Evolutionary conservation across 2,888 invertebrate genomes (phyloP).

Genomic region (Vannuccia rotundouncinata): DNA sequence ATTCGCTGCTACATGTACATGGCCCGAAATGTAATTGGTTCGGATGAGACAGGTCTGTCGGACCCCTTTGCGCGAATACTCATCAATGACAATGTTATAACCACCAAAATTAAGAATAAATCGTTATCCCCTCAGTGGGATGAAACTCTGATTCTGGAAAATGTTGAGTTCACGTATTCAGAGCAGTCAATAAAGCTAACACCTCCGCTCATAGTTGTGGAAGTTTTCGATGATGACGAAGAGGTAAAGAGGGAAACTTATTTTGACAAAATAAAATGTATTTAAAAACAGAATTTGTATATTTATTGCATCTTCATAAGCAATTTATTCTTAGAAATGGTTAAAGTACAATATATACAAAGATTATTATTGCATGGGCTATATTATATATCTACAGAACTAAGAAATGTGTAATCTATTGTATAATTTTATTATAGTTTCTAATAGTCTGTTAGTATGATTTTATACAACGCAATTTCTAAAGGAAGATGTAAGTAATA

Average conservation of each 20-base stretch:
- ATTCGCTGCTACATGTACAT: constrained; percentile 81
- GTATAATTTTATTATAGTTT: too few species aligned
- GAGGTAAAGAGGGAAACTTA: constrained; percentile 62
- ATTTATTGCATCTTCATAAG: too few species aligned
- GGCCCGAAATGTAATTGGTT: constrained; percentile 78
- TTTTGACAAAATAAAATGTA: too few species aligned
- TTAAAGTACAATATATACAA: too few species aligned
- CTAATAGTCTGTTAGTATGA: too few species aligned
- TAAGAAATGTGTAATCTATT: too few species aligned
- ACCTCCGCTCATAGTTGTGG: constrained; percentile 75
- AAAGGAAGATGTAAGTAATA: too few species aligned
- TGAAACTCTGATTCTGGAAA: constrained; percentile 73
- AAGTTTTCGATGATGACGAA: constrained; percentile 83
- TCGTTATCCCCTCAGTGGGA: constrained; percentile 88
- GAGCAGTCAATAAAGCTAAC: constrained; percentile 72
- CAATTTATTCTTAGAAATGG: too few species aligned
- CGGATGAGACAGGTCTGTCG: constrained; percentile 79
- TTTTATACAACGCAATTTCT: too few species aligned
- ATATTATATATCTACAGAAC: too few species aligned
- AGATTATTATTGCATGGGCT: too few species aligned
- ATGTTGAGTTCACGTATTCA: constrained; percentile 73
- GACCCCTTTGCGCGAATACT: constrained; percentile 81
- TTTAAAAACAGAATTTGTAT: too few species aligned
- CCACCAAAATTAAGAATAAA: constrained; percentile 70
- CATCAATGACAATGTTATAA: constrained; percentile 64